Conservation (phyloP, 2,113 vertebrate species). For the Corythaixoides concolor region DNA sequence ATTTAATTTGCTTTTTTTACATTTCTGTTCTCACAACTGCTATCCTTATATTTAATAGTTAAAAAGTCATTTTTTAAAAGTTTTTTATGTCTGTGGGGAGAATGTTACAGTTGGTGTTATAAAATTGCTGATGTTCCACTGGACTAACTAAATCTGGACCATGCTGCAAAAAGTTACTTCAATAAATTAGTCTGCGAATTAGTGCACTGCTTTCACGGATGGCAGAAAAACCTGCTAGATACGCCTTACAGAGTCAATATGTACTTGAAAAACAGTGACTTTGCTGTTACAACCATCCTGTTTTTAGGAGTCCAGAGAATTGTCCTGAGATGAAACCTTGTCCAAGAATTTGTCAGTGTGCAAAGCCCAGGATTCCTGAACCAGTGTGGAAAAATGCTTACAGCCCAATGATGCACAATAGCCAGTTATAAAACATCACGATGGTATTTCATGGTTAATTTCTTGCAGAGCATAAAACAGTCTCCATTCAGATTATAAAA, state of each 20-base stretch:
- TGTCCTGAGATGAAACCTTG: neutral
- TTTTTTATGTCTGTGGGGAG: neutral
- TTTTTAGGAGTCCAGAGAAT: neutral
- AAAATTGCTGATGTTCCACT: neutral
- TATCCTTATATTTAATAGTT: neutral
- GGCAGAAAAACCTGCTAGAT: neutral
- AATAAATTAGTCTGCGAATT: neutral
- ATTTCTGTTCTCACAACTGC: neutral
- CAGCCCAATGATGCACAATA: neutral
- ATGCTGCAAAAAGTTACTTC: neutral
- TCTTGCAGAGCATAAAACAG: neutral
- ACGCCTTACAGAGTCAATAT: neutral
- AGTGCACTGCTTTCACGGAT: neutral
- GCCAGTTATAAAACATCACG: neutral
- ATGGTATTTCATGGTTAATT: neutral
- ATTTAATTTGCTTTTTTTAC: neutral
- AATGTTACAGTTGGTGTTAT: neutral
- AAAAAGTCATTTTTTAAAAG: neutral
- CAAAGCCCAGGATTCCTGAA: conserved; percentile 8
- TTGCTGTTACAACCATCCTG: neutral
- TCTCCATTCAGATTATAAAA: neutral
- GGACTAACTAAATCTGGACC: neutral
- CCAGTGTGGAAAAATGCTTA: neutral
- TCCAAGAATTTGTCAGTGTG: neutral
- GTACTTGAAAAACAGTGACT: neutral